A percentile compares a stretch with the other conserved stretches of the same genome.
These are phyloP conservation scores for Solea solea DNA, from an alignment of 2,113 vertebrate genomes.

Conservation along the genomic window DNA sequence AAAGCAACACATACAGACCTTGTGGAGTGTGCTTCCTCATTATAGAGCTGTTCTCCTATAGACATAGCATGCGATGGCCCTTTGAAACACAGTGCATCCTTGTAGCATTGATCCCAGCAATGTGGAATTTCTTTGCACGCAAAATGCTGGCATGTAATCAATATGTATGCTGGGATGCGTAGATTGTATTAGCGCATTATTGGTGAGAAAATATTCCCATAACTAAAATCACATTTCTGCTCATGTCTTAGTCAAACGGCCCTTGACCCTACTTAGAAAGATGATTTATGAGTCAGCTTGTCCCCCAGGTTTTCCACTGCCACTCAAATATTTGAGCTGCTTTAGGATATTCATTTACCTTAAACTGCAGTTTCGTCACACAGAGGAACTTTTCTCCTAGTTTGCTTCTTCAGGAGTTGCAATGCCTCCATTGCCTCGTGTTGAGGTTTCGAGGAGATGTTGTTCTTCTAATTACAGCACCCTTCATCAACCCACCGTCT, in stretches of 20 bases:
- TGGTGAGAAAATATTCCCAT: constrained; percentile 57
- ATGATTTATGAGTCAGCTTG: constrained; percentile 74
- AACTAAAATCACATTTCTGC: constrained; percentile 69
- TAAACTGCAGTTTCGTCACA: constrained; percentile 33
- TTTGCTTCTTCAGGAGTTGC: constrained; percentile 28
- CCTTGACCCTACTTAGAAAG: constrained; percentile 70
- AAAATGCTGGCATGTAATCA: constrained; percentile 64
- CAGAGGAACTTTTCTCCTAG: constrained; percentile 24
- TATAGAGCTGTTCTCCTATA: constrained; percentile 12
- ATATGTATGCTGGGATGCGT: constrained; percentile 52
- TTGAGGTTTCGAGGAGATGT: constrained; percentile 4
- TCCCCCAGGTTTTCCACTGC: constrained; percentile 57
- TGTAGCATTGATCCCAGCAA: constrained; percentile 47
- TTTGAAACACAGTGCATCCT: constrained; percentile 42
- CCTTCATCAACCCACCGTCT: constrained; percentile 28
- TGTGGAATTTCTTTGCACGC: constrained; percentile 43
- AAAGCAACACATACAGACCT: constrained; percentile 20
- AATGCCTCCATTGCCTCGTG: constrained; percentile 10
- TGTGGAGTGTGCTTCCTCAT: constrained; percentile 40
- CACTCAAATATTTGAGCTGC: constrained; percentile 40
- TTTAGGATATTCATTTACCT: constrained; percentile 47
- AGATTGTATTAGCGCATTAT: constrained; percentile 55
- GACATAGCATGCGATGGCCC: constrained; percentile 15
- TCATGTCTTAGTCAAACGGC: constrained; percentile 69
- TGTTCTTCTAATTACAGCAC: constrained; percentile 38